Evolutionary conservation across 2,113 vertebrate genomes (phyloP).

Genomic region (cattle (Bos taurus)): ARS-UCD2.0 NC_037343.1:26452001-26452500

Average conservation of each 20-base stretch:
- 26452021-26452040: not conserved
- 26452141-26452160: not conserved
- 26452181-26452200: not conserved
- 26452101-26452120: not conserved
- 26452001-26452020: not conserved
- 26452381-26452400: not conserved
- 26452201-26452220: not conserved
- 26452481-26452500: not conserved
- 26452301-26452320: not conserved
- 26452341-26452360: not conserved
- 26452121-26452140: not conserved
- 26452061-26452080: not conserved
- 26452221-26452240: not conserved
- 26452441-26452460: not conserved
- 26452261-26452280: not conserved
- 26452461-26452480: not conserved
- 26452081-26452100: not conserved
- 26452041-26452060: not conserved
- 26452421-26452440: not conserved
- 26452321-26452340: not conserved
- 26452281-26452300: not conserved
- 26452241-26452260: not conserved
- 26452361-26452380: not conserved
- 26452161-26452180: constrained; percentile 3
- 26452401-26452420: not conserved